These are phyloP conservation scores for Hemicrepidius hirtus DNA, from an alignment of 2,888 invertebrate species.

Conservation along the genomic window DNA sequence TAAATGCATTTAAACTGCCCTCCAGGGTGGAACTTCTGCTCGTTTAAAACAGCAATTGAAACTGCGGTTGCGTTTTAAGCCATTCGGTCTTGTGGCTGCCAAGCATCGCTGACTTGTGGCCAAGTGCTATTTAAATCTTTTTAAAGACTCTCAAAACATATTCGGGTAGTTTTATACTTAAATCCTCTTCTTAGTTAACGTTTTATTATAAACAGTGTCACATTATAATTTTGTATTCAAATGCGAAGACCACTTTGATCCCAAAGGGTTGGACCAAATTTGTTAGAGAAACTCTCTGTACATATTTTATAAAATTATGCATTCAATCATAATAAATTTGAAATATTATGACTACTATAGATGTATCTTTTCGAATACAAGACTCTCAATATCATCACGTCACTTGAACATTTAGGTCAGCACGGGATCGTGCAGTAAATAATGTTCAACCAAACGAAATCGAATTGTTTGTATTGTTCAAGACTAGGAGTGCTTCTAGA, in stretches of 20 bases:
- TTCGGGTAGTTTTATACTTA: conserved; percentile 12
- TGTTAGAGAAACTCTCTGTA: too few relatives aligned
- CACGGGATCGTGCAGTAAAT: not conserved
- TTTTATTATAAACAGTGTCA: not conserved
- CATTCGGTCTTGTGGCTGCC: conserved; percentile 26
- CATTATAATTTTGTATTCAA: too few relatives aligned
- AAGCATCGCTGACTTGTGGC: conserved; percentile 33
- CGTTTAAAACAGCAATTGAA: conserved; percentile 35
- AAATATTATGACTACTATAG: too few relatives aligned
- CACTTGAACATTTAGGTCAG: conserved; percentile 4
- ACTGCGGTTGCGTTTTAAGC: conserved; percentile 37
- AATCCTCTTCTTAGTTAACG: conserved; percentile 5
- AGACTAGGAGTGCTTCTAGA: too few relatives aligned
- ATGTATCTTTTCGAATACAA: too few relatives aligned
- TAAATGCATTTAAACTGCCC: conserved; percentile 48
- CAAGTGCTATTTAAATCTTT: conserved; percentile 32
- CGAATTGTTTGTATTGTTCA: too few relatives aligned
- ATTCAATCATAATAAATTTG: too few relatives aligned
- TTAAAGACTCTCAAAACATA: conserved; percentile 30
- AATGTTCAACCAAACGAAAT: conserved; percentile 7
- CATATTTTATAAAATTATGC: too few relatives aligned
- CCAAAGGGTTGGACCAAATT: too few relatives aligned
- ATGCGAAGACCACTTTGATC: too few relatives aligned
- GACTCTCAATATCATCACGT: not conserved
- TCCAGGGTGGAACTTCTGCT: conserved; percentile 38